These are phyloP conservation scores for Tragelaphus oryx DNA, from an alignment of 2,797 vertebrate genomes.

Conservation along the genomic window DNA sequence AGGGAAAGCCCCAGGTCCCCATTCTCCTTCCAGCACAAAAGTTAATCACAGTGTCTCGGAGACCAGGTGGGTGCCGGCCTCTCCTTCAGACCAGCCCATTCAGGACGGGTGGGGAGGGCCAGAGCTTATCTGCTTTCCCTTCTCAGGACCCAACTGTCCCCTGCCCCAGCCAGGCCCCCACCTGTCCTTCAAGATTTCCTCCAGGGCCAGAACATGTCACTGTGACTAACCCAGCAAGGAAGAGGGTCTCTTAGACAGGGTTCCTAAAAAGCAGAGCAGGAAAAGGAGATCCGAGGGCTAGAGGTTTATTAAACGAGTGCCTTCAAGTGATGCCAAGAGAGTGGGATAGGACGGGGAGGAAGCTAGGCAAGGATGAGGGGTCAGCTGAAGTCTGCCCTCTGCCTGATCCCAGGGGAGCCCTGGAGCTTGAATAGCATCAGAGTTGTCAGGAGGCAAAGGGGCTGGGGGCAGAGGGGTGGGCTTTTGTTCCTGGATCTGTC, in stretches of 20 bases:
- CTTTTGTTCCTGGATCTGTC: neutral
- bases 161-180: too few relatives aligned
- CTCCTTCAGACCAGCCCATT: neutral
- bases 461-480: neutral
- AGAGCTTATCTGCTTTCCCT: neutral
- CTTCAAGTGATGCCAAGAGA: neutral
- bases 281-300: neutral
- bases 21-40: slow-evolving; percentile 36
- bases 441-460: neutral
- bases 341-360: neutral
- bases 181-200: neutral
- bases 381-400: neutral
- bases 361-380: neutral
- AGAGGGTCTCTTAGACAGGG: neutral
- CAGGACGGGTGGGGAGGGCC: neutral
- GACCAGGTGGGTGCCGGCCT: neutral
- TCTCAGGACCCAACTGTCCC: too few relatives aligned
- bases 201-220: neutral
- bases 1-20: neutral
- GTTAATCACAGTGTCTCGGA: slow-evolving; percentile 48
- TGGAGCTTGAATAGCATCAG: neutral
- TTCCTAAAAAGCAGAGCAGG: neutral
- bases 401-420: neutral
- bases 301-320: neutral
- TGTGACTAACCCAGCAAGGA: neutral